Evolutionary conservation across 2,113 vertebrate genomes (phyloP), one percentile per base, ranked within the genome.

Genomic region (Phalacrocorax carbo): DNA sequence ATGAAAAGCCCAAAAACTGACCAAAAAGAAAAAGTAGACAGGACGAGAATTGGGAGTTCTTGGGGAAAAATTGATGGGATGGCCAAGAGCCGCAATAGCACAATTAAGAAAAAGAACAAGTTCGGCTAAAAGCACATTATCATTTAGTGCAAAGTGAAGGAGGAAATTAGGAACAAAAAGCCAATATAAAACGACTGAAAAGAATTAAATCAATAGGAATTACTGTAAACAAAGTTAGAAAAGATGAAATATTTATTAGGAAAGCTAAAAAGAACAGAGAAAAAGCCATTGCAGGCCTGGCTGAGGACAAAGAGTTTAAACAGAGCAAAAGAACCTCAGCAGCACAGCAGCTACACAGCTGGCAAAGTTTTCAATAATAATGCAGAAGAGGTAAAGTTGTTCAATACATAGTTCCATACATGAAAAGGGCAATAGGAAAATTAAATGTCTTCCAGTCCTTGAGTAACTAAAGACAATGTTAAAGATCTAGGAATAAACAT

Each of bases 201-300:
- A 93, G 38, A 29, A 77, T 20, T 17, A 90, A 94, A 96, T 90
- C 79, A 44, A 90, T 90, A 96, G 82, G 57, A 93, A 93, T 93
- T 91, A 77, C 58, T 94, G 68, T 86, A 90, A 96, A 90, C 55
- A 52, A 84, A 92, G 82, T 90, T 88, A 93, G 68, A 91, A 93
- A 88, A 86, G n/a, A 88, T 89, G 3, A 94, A 96, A 94, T 94
- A 96, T 94, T 93, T 92, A 96, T 92, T 75, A 90, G 77, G 25
- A 91, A 96, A 90, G 48, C 51, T 82, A 38, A 84, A 68, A 76
- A 91, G 57, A 30, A 81, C 4, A 36, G 68, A 80, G 32, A 92
- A 92, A 72, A 69, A 94, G 42, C 38, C 49, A 69, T 62, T 0
- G 1, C 1, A 2, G 82, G 51, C 16, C 64, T 78, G 64, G 46